Base-by-base conservation (phyloP, 2,797 vertebrate genomes). In the Darevskia mixta region DNA sequence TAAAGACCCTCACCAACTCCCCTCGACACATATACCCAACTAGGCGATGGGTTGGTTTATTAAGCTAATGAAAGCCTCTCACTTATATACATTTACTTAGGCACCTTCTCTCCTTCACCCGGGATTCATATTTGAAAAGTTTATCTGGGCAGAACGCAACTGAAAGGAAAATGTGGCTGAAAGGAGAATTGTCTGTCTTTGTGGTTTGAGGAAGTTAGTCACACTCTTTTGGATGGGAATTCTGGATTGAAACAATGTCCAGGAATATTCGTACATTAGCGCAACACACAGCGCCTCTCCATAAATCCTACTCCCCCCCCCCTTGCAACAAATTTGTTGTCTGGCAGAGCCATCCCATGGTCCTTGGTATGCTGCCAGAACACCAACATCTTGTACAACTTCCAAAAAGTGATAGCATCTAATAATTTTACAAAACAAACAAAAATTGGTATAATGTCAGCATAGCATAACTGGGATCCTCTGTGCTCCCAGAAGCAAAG, bases 91-190 rank as follows among this genome's bases (percentile, higher is more conserved):
- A 66, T 86, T 80, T 83, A 58, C 67, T 78, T 84, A 91, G 93
- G 86, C 5, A 79, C 67, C 83, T 29, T 17, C 17, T 35, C 64
- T 89, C 69, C 81, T 67, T 43, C 27, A 61, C 5, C 82, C 79
- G 55, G 87, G 82, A 9, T 71, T 38, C n/a, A 64, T 6, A 0
- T 80, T 91, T 95, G 90, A 82, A 91, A 91, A 90, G 90, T 91
- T 92, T 91, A 90, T 83, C 89, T 93, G 66, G 89, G 83, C 89
- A 93, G 92, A 89, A 86, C 1, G 86, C 87, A 93, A 86, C 94
- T 95, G 94, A 95, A 95, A 95, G 86, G 94, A 94, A 95, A 96
- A 87, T 90, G 79, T 81, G 92, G 92, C 86, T 94, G 91, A 89
- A 92, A 92, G 88, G 90, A 58, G 85, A 72, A 29, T 0, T 90